Base-by-base conservation (phyloP, 2,888 invertebrate genomes). In the Drosophila melanosoma region DNA sequence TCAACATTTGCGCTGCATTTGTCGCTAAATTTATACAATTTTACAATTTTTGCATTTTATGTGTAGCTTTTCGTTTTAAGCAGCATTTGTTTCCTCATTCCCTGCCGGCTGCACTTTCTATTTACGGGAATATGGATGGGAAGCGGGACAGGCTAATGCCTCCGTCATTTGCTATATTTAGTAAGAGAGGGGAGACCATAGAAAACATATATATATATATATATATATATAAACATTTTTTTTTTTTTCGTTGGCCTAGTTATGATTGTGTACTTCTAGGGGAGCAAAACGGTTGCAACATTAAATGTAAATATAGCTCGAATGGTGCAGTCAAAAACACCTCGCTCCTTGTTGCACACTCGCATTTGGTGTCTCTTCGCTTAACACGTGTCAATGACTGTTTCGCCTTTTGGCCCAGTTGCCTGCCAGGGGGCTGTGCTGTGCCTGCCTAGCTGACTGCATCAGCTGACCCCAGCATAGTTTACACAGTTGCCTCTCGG, bases 331-430 rank as follows among this genome's bases (percentile, higher is more conserved):
- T n/a, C 45, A 23, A 45, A 23, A 45, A 45, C 15, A 45, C 45
- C 23, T 45, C 23, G 45, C 23, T 23, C 32, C 42, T 48, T 38
- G 26, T 35, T n/a, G 11, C 33, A 20, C 26, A 20, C n/a, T 26
- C 26, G 29, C 15, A 29, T 23, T n/a, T 20, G 2, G 15, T 38
- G 12, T 6, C 65, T 60, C 52, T 35, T 23, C 61, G 60, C 62
- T 71, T 45, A 45, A 75, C 75, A 70, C 71, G 77, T 87, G 90
- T 87, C 87, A 83, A 81, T 89, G 87, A 90, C 87, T 90, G 79
- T 75, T 76, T 87, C 87, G 87, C 90, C 87, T 87, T 87, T 87
- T 87, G 87, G 82, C 90, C 87, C 78, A 87, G 72, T 90, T 87
- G 67, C 23, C 32, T 35, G 38, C 42, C 60, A 57, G 64, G 69